Percentiles rank a stretch among this genome's conserved stretches.
Evolutionary conservation across 2,888 invertebrate species (phyloP).

Genomic region (Heliconius sara): DNA sequence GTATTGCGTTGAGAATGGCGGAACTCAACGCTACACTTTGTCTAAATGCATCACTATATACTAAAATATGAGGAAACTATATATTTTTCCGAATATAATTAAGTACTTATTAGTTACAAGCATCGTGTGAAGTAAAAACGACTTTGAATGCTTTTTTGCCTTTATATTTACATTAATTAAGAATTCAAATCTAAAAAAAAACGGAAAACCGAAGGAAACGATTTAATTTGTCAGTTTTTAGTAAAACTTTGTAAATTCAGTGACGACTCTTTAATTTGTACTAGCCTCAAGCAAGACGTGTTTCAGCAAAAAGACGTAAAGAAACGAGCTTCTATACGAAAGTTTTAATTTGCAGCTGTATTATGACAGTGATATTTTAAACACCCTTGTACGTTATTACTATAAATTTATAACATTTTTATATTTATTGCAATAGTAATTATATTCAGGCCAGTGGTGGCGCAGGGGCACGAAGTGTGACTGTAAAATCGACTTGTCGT

Average conservation of each 20-base stretch:
- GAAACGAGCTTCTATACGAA: constrained; percentile 15
- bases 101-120: not conserved
- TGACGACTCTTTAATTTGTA: constrained; percentile 18
- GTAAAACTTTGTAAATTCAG: constrained; percentile 1
- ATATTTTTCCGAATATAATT: too few relatives aligned
- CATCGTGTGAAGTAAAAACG: too few relatives aligned
- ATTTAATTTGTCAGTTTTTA: constrained; percentile 5
- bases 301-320: constrained; percentile 10
- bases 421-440: not conserved
- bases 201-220: not conserved
- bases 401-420: not conserved
- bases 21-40: not conserved
- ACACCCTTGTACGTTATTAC: not conserved
- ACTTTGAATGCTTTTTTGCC: not conserved
- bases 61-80: too few relatives aligned
- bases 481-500: too few relatives aligned
- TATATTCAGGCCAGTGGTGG: not conserved
- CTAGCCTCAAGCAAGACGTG: constrained; percentile 7
- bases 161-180: not conserved
- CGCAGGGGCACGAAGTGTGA: too few relatives aligned
- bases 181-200: not conserved
- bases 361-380: constrained; percentile 18
- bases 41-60: not conserved
- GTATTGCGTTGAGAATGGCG: not conserved
- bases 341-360: constrained; percentile 17